Evolutionary conservation across 1,140 invertebrate species (phyloP).

Genomic region (Camponotus pennsylvanicus): DNA sequence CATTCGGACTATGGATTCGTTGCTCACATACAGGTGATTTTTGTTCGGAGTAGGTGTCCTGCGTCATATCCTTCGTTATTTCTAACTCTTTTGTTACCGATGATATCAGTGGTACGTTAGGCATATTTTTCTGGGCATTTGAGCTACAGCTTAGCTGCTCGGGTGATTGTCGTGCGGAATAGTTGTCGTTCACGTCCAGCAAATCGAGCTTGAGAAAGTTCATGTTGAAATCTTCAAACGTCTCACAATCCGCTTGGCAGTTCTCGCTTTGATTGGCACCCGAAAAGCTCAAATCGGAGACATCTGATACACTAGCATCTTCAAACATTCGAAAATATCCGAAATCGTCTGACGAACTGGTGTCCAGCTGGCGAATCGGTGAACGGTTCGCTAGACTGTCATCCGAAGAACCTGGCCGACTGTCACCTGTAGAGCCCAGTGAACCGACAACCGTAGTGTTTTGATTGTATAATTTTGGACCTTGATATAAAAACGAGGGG

Average conservation of each 20-base stretch:
- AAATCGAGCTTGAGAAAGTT: slow-evolving; percentile 30
- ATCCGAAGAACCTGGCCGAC: background rate
- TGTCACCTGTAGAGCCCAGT: background rate
- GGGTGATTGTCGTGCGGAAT: background rate
- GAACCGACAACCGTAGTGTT: background rate
- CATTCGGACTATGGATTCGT: background rate
- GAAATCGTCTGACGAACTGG: background rate
- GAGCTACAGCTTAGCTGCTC: background rate
- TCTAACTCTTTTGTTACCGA: slow-evolving; percentile 6
- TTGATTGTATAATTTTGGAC: background rate
- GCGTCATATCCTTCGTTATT: background rate
- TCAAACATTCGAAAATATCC: slow-evolving; percentile 26
- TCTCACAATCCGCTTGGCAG: background rate
- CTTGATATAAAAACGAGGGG: background rate
- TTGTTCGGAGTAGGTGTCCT: too few relatives aligned
- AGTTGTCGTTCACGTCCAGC: slow-evolving; percentile 3
- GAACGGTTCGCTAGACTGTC: slow-evolving; percentile 12
- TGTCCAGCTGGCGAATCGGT: slow-evolving; percentile 21
- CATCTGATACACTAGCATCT: background rate
- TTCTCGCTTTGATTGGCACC: background rate
- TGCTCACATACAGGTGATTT: background rate
- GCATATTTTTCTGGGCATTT: background rate
- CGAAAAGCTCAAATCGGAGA: background rate
- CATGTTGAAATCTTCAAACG: slow-evolving; percentile 25
- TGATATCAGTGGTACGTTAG: background rate